Evolutionary conservation across 2,888 invertebrate species (phyloP), one percentile per base, ranked within the genome.

Genomic region (Pammene fasciana): DNA sequence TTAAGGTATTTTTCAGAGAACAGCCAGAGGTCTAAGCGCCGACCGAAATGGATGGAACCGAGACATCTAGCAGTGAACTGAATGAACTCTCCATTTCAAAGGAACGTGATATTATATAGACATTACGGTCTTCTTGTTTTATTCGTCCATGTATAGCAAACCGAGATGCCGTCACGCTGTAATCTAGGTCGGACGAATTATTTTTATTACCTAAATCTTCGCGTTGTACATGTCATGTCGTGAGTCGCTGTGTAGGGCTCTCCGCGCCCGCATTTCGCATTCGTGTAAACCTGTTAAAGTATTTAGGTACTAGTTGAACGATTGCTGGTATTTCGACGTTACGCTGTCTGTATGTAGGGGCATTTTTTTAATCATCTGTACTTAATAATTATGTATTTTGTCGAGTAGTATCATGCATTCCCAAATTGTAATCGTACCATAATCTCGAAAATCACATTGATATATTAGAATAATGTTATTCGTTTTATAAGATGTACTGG

Each of bases 361-460:
- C 80, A 75, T 86, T 85, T 84, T 86, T 87, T 88, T 85, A 82
- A 82, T 88, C 86, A 86, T 90, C 84, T 86, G 92, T 91, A 92
- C 92, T 92, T 92, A 92, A 91, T 88, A 83, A 86, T 87, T 86
- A 87, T 86, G 86, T 90, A 89, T 88, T 87, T 86, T 79, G 83
- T 88, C 87, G 82, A 86, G 87, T 90, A 91, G 90, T 86, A 86
- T 90, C 88, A 86, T 89, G 89, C 91, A 91, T 92, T 92, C 90
- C 90, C 88, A 88, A 90, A 90, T 88, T 89, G 82, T 90, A 91
- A 89, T 89, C 90, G 82, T 88, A 87, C 86, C 84, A 85, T 86
- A 82, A 84, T 88, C 86, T 86, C 84, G 85, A 85, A 82, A 86
- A 85, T 87, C 87, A 86, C 87, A 80, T 89, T 86, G 82, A 86